Evolutionary conservation across 2,797 vertebrate genomes (phyloP).

Genomic region (Champsocephalus gunnari): DNA sequence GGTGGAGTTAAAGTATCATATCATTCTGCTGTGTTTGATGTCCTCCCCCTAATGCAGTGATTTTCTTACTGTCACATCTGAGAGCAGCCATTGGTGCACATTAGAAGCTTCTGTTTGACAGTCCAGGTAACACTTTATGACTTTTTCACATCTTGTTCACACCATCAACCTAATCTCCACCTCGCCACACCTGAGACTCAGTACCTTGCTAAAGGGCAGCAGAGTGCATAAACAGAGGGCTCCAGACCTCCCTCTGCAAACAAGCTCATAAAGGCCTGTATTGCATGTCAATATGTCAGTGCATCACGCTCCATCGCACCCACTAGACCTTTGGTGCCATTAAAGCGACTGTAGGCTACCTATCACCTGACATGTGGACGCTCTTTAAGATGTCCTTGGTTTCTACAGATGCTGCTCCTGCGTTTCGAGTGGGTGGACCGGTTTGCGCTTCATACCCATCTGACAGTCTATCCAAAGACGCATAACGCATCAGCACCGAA

Average conservation of each 20-base stretch:
- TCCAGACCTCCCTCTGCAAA: slow-evolving; percentile 43
- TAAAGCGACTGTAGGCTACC: slow-evolving; percentile 35
- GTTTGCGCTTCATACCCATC: slow-evolving; percentile 71
- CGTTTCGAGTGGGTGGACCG: slow-evolving; percentile 73
- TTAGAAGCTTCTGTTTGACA: slow-evolving; percentile 43
- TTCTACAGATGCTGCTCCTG: slow-evolving; percentile 64
- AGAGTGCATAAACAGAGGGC: slow-evolving; percentile 19
- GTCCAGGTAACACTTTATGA: slow-evolving; percentile 26
- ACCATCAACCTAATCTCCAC: not conserved
- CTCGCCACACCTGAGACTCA: not conserved
- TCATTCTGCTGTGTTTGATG: slow-evolving; percentile 15
- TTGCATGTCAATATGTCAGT: slow-evolving; percentile 30
- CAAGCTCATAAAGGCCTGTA: slow-evolving; percentile 41
- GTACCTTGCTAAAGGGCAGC: slow-evolving; percentile 5
- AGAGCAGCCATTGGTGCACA: slow-evolving; percentile 33
- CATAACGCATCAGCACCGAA: slow-evolving; percentile 77
- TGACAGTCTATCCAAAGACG: slow-evolving; percentile 79
- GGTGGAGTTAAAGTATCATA: slow-evolving; percentile 28
- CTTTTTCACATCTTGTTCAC: slow-evolving; percentile 30
- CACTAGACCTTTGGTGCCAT: slow-evolving; percentile 76
- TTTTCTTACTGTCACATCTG: slow-evolving; percentile 46
- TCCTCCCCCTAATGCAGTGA: slow-evolving; percentile 21
- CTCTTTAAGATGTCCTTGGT: slow-evolving; percentile 51
- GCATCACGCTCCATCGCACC: slow-evolving; percentile 62
- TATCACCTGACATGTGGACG: slow-evolving; percentile 55